phyloP scores from a whole-genome alignment of 2,797 vertebrate genomes.

The Atherinosoma microstoma region DNA sequence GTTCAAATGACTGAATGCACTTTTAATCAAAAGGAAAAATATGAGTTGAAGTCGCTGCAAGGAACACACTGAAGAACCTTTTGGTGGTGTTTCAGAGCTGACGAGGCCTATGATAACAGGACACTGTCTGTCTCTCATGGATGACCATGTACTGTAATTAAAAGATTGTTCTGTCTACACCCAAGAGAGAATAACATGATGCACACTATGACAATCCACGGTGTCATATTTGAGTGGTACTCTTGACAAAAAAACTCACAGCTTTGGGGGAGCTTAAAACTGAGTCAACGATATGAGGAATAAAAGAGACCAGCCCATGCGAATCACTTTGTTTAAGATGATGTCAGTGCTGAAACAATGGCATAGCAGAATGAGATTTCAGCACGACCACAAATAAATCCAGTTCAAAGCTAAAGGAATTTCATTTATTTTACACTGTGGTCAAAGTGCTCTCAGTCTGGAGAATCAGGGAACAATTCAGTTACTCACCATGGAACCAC shows the following conservation, averaged over 20 bases:
- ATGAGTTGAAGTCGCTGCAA: background rate
- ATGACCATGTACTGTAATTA: constrained; percentile 54
- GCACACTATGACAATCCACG: constrained; percentile 32
- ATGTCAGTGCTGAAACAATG: constrained; percentile 27
- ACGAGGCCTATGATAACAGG: constrained; percentile 46
- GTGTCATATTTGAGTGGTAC: constrained; percentile 58
- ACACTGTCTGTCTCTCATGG: constrained; percentile 40
- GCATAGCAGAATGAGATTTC: background rate
- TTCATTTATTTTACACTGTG: too few relatives aligned
- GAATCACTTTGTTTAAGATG: constrained; percentile 45
- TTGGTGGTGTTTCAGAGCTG: constrained; percentile 26
- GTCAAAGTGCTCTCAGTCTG: background rate
- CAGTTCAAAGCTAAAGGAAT: too few relatives aligned
- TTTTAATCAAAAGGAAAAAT: constrained; percentile 15
- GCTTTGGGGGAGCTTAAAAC: constrained; percentile 41
- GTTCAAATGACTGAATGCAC: background rate
- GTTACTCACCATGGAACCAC: background rate
- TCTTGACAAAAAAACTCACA: constrained; percentile 33
- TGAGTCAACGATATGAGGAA: constrained; percentile 28
- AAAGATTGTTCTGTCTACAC: constrained; percentile 51
- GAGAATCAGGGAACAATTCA: background rate
- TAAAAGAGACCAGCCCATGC: constrained; percentile 38
- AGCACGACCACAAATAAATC: background rate
- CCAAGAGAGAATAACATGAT: constrained; percentile 47
- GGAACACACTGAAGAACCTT: constrained; percentile 35